Base-by-base conservation (phyloP, 2,888 invertebrate genomes). In the Pilophorus perplexus region DNA sequence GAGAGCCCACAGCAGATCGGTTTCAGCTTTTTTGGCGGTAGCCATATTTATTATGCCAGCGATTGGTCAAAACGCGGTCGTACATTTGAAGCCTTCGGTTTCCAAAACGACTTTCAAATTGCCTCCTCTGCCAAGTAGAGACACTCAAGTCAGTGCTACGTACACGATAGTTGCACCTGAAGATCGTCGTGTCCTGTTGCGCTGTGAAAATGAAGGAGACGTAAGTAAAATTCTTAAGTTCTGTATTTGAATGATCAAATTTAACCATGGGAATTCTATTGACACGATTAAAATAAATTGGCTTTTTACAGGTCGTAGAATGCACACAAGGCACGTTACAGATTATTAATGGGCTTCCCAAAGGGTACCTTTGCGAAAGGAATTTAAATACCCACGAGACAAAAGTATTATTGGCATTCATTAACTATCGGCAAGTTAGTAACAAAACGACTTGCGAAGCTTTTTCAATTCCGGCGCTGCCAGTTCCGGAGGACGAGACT, bases 321-420 rank as follows among this genome's bases (percentile, higher is more conserved):
- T 68, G 68, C 28, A 50, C 52, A 14, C 60, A 65, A 54, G 68
- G 68, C 10, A 40, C 66, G 1, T 28, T 68, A 20, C 48, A 52
- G 25, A 14, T 68, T 5, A 60, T 65, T 42, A 65, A 68, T 22
- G 68, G 68, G 10, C 6, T 44, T 3, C 42, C 68, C 3, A 44
- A 55, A 37, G 23, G 16, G 5, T 44, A n/a, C 20, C 20, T 50
- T 8, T 68, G 68, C 46, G 28, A 57, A 16, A 62, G 40, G n/a
- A 20, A 60, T 46, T 16, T 22, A 40, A 16, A 42, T n/a, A 38
- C 50, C 12, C 3, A 44, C 14, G 14, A 27, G 23, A 6, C 33
- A 22, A 22, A 44, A 28, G 14, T 68, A 46, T 12, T 16, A 16
- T 16, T 25, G n/a, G 14, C 23, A 16, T 16, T 62, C 2, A 28